Evolutionary conservation across 1,140 invertebrate genomes (phyloP).

Genomic region (Pseudachorutes palmiensis): DNA sequence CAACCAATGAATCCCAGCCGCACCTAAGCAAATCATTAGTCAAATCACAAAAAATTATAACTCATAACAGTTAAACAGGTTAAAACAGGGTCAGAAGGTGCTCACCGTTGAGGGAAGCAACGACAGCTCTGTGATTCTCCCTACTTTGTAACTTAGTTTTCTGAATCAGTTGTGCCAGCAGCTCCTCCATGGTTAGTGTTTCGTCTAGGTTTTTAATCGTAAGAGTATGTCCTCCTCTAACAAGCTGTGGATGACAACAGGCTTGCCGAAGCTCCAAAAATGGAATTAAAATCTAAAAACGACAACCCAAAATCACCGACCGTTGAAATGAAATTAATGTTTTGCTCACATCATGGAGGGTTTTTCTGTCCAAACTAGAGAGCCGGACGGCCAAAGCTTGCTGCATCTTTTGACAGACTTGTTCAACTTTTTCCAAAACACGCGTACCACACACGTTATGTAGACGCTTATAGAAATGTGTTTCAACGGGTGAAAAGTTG

Average conservation of each 20-base stretch:
- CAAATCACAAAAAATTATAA: not conserved
- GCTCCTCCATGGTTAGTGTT: slow-evolving; percentile 59
- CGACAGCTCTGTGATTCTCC: slow-evolving; percentile 54
- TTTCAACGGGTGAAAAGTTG: slow-evolving; percentile 53
- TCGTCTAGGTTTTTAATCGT: slow-evolving; percentile 50
- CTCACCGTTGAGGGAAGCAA: slow-evolving; percentile 56
- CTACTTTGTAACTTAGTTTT: slow-evolving; percentile 58
- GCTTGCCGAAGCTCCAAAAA: slow-evolving; percentile 60
- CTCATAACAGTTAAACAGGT: not conserved
- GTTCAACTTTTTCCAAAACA: slow-evolving; percentile 41
- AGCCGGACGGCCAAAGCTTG: slow-evolving; percentile 41
- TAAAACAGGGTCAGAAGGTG: slow-evolving; percentile 10
- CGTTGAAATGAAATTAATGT: not conserved
- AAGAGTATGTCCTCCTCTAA: slow-evolving; percentile 52
- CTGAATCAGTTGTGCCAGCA: slow-evolving; percentile 56
- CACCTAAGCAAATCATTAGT: no score
- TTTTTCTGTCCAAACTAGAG: slow-evolving; percentile 44
- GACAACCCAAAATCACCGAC: not conserved
- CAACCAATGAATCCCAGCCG: slow-evolving; percentile 57
- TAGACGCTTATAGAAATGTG: slow-evolving; percentile 52
- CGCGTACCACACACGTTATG: slow-evolving; percentile 44
- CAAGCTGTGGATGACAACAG: slow-evolving; percentile 62
- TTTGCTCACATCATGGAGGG: slow-evolving; percentile 42
- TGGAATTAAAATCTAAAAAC: slow-evolving; percentile 50
- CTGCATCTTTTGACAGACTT: slow-evolving; percentile 33